These are phyloP conservation scores for Neuroterus valhalla DNA, from an alignment of 1,140 invertebrate species.

Conservation along the genomic window DNA sequence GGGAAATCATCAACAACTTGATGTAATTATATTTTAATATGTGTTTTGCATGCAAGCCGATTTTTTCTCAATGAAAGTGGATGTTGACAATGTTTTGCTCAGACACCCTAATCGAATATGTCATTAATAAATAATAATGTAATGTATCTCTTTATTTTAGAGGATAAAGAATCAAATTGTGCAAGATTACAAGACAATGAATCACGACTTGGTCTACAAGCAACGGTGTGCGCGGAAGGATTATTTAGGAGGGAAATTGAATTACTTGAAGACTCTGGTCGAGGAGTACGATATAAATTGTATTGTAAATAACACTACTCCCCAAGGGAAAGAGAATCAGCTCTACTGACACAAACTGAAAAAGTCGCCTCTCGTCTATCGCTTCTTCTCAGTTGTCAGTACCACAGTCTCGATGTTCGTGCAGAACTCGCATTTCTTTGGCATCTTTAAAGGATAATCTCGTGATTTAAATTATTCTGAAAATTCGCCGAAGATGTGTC, in stretches of 20 bases:
- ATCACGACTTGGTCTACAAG: constrained; percentile 83
- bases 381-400: constrained; percentile 59
- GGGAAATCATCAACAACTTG: constrained; percentile 31
- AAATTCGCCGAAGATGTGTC: constrained; percentile 48
- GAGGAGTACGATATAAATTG: constrained; percentile 82
- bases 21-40: constrained; percentile 33
- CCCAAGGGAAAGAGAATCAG: constrained; percentile 44
- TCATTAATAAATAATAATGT: neutral
- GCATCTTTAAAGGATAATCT: constrained; percentile 58
- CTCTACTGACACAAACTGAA: constrained; percentile 73
- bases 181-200: constrained; percentile 86
- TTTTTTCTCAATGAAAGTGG: no score
- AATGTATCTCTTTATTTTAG: constrained; percentile 70
- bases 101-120: neutral
- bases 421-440: constrained; percentile 63
- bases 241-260: constrained; percentile 92
- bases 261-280: constrained; percentile 91
- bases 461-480: constrained; percentile 60
- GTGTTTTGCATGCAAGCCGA: neutral
- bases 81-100: no score
- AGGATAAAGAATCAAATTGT: constrained; percentile 85
- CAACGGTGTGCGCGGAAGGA: constrained; percentile 85
- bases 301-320: constrained; percentile 22
- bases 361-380: constrained; percentile 61
- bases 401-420: constrained; percentile 56